Conservation (phyloP, 1,140 invertebrate genomes). For the Cephus cinctus region DNA sequence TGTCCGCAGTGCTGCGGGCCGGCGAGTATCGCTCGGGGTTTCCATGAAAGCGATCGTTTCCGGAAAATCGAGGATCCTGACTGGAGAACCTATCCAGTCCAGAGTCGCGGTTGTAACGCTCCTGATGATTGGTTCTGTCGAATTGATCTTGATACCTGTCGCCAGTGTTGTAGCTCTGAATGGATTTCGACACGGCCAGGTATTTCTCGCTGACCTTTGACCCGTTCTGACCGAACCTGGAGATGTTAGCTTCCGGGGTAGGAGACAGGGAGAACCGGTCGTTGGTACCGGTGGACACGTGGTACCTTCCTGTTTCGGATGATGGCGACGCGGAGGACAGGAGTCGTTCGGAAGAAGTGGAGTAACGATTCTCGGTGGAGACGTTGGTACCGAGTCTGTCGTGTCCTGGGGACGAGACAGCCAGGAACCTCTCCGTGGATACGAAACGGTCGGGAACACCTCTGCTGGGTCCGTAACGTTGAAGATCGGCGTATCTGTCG, state of each 20-base stretch:
- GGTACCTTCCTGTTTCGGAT: constrained; percentile 49
- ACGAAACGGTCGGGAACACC: constrained; percentile 41
- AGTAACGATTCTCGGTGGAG: constrained; percentile 30
- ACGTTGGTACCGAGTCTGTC: constrained; percentile 25
- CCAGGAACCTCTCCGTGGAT: constrained; percentile 41
- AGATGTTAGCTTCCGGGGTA: constrained; percentile 19
- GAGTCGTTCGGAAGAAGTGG: constrained; percentile 45
- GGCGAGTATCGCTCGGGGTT: constrained; percentile 43
- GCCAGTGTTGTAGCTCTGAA: constrained; percentile 18
- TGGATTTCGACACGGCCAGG: constrained; percentile 26
- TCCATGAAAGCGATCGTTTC: constrained; percentile 34
- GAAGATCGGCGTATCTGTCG: constrained; percentile 56
- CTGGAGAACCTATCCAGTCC: no score
- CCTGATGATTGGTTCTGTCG: constrained; percentile 25
- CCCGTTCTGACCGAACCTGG: constrained; percentile 15
- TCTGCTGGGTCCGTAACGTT: constrained; percentile 53
- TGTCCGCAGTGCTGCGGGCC: constrained; percentile 37
- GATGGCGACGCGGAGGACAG: constrained; percentile 56
- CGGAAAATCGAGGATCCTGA: no score
- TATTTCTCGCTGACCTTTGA: constrained; percentile 23
- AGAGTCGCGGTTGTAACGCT: constrained; percentile 15
- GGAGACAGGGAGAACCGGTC: constrained; percentile 16
- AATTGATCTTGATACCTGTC: constrained; percentile 21
- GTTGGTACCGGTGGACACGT: neutral
- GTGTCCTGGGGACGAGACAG: constrained; percentile 30